Evolutionary conservation across 2,797 vertebrate species (phyloP), one percentile per base, ranked within the genome.

Genomic region (Micrastur ruficollis): DNA sequence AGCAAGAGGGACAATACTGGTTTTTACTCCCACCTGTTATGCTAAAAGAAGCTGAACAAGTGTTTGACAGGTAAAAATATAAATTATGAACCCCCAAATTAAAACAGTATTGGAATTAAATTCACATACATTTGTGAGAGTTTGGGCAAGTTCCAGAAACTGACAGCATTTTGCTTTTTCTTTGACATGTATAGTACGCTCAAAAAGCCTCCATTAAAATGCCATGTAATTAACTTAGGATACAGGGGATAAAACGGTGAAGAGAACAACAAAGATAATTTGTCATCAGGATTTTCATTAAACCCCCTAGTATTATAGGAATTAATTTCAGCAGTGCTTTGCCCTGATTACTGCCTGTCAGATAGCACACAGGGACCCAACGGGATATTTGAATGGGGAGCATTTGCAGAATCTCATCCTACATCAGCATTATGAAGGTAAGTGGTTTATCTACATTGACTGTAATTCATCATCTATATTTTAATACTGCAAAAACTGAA

Each of bases 201-300:
- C 29, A 90, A 84, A 96, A 95, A 89, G 47, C 86, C 81, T 84
- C 56, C 18, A 49, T 86, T 92, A 89, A 94, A 95, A 89, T 38
- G 79, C 50, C 42, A 56, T 90, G 65, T 83, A 96, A 96, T 97
- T 97, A 93, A 89, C 92, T 92, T 65, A 88, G 79, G 72, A 71
- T 87, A 89, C 58, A 61, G 87, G 65, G 59, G 63, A 90, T 75
- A 83, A 94, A 95, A 81, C 0, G 3, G 56, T 68, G 56, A 93
- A 61, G 52, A 82, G 88, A 92, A 87, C 74, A 95, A 91, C 91
- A 82, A 80, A 96, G 86, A 93, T 93, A 92, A 97, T 96, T 97
- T 96, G 90, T 96, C 96, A 95, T 87, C 31, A 50, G 87, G 86
- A 93, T 94, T 96, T 96, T 97, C 63, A 94, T 97, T 95, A 80